phyloP scores from a whole-genome alignment of 1,140 invertebrate species.

The Eumaeus atala region DNA sequence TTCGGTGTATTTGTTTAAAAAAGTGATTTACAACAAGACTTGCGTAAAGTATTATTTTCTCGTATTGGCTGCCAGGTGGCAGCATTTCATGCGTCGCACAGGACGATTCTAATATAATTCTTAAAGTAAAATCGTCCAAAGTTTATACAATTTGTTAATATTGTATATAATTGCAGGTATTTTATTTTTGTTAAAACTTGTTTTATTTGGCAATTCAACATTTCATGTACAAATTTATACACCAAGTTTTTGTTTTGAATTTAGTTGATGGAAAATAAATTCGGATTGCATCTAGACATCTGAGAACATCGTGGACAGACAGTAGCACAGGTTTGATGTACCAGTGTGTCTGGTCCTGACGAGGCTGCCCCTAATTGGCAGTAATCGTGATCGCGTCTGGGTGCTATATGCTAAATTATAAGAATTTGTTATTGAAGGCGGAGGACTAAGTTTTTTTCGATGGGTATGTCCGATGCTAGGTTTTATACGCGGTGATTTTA shows the following conservation, averaged over 20 bases:
- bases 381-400: conserved; percentile 13
- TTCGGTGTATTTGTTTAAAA: conserved; percentile 8
- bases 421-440: conserved; percentile 38
- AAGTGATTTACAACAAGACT: conserved; percentile 20
- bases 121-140: conserved; percentile 71
- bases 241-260: conserved; percentile 51
- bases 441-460: conserved; percentile 47
- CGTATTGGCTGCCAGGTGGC: conserved; percentile 16
- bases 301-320: neutral
- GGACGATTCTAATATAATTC: conserved; percentile 74
- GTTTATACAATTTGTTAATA: conserved; percentile 64
- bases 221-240: conserved; percentile 49
- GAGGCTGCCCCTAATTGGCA: neutral
- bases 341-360: too few relatives aligned
- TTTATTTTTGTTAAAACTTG: conserved; percentile 61
- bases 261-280: conserved; percentile 20
- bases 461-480: conserved; percentile 55
- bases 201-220: conserved; percentile 46
- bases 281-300: conserved; percentile 19
- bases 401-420: conserved; percentile 28
- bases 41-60: conserved; percentile 1
- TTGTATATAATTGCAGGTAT: conserved; percentile 54
- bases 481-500: conserved; percentile 67
- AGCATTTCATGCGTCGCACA: conserved; percentile 49
- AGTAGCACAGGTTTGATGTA: neutral